phyloP scores from a whole-genome alignment of 2,797 vertebrate species.

The Phyllotis vaccarum region DNA sequence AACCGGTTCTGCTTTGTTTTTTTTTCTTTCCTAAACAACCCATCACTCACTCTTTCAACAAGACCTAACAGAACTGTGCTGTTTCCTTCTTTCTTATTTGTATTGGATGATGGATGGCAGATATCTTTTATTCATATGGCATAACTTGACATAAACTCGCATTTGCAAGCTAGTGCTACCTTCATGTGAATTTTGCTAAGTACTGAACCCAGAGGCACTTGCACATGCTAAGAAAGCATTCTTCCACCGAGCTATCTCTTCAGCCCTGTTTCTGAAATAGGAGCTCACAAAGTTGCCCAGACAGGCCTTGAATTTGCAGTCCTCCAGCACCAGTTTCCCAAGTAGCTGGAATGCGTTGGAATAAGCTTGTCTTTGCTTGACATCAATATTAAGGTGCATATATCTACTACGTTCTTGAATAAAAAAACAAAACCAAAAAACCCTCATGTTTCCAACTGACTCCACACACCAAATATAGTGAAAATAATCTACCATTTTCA shows the following conservation, averaged over 20 bases:
- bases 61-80: slow-evolving; percentile 11
- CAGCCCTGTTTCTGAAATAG: neutral
- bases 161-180: slow-evolving; percentile 72
- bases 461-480: slow-evolving; percentile 20
- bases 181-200: neutral
- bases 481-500: neutral
- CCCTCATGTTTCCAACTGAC: slow-evolving; percentile 51
- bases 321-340: neutral
- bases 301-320: neutral
- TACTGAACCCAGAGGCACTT: neutral
- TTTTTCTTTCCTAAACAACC: neutral
- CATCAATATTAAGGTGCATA: neutral
- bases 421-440: too few species aligned
- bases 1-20: neutral
- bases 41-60: neutral
- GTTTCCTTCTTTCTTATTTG: slow-evolving; percentile 68
- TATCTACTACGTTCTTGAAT: slow-evolving; percentile 58
- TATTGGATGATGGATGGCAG: slow-evolving; percentile 50
- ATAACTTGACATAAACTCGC: slow-evolving; percentile 66
- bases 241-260: neutral
- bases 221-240: neutral
- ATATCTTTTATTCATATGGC: slow-evolving; percentile 67
- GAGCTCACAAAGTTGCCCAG: neutral
- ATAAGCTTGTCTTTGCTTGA: neutral
- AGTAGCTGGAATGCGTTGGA: neutral